Percentiles rank a stretch among this genome's conserved stretches.
phyloP scores from a whole-genome alignment of 2,113 vertebrate genomes.

The Pollimyrus isidori region DNA sequence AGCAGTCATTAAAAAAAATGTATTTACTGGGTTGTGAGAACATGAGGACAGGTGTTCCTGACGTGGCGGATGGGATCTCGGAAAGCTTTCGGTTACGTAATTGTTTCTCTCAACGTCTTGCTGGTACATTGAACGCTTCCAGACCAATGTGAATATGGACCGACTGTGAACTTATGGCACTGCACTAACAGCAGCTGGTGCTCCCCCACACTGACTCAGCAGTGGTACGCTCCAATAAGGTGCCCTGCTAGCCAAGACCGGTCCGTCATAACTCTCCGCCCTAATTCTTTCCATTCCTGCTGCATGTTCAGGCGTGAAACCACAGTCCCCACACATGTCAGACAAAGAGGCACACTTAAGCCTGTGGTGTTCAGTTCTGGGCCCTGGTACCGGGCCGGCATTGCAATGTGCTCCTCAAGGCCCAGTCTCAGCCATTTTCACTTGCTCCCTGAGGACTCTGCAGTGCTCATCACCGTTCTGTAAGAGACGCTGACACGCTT shows the following conservation, averaged over 20 bases:
- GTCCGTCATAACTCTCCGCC: too few relatives aligned
- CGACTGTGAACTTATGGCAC: background rate
- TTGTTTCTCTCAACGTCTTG: too few relatives aligned
- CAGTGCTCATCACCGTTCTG: background rate
- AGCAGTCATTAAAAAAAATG: background rate
- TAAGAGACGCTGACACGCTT: background rate
- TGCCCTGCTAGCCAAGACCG: background rate
- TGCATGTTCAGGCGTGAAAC: background rate
- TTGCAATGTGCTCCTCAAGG: background rate
- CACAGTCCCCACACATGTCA: background rate
- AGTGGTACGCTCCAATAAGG: background rate
- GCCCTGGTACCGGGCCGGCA: background rate
- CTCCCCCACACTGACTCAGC: background rate
- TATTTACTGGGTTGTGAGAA: background rate
- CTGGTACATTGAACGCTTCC: background rate
- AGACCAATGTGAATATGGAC: background rate
- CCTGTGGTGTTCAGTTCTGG: background rate
- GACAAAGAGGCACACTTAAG: background rate
- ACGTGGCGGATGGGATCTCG: background rate
- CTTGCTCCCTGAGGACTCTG: background rate
- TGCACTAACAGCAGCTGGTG: background rate
- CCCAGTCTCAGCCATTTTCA: background rate
- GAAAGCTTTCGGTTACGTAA: background rate
- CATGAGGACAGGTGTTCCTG: background rate
- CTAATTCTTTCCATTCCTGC: slow-evolving; percentile 18